Evolutionary conservation across 2,113 vertebrate species (phyloP).

Genomic region (Piaya cayana): DNA sequence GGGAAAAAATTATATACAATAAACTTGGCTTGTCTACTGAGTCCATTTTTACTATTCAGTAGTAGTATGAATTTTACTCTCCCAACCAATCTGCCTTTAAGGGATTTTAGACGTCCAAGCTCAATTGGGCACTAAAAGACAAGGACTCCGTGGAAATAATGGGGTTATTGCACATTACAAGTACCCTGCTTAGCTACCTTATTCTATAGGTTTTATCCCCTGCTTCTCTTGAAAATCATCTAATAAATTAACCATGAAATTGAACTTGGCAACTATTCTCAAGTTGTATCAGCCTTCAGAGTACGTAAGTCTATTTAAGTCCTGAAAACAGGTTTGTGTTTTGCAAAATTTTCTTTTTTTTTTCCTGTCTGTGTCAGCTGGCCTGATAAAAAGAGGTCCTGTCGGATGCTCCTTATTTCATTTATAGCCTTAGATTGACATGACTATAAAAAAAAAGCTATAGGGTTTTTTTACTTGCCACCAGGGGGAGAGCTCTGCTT

Average conservation of each 20-base stretch:
- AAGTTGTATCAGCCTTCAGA: neutral
- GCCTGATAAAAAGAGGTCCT: neutral
- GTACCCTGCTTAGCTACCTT: neutral
- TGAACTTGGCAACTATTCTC: neutral
- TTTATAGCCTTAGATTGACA: neutral
- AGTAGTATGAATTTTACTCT: neutral
- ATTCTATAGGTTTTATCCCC: neutral
- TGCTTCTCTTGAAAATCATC: neutral
- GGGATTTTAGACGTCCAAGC: neutral
- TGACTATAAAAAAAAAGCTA: neutral
- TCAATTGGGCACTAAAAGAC: neutral
- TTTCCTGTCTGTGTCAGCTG: neutral
- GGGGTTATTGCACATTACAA: neutral
- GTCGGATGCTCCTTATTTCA: neutral
- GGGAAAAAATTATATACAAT: neutral
- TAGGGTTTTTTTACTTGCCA: constrained; percentile 6
- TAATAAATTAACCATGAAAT: neutral
- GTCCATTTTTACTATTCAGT: neutral
- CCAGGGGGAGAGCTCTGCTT: constrained; percentile 34
- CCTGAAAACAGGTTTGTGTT: neutral
- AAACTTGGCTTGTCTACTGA: neutral
- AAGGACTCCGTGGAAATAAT: neutral
- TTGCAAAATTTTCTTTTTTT: neutral
- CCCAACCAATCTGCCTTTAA: neutral
- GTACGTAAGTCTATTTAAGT: neutral